phyloP scores from a whole-genome alignment of 2,888 invertebrate genomes.

The Campopleginae sp. region DNA sequence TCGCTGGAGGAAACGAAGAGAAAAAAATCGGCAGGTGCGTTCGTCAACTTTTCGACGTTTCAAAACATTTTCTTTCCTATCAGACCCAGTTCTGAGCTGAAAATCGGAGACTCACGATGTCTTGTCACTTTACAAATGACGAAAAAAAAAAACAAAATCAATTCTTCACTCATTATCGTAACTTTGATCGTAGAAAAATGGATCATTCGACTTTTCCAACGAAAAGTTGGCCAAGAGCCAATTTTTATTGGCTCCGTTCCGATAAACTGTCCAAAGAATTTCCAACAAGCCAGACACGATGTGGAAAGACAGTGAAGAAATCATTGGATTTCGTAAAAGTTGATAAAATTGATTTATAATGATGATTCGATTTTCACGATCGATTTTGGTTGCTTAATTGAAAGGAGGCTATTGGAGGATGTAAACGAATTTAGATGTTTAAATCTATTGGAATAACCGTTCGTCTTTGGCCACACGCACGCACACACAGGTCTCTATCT shows the following conservation, averaged over 20 bases:
- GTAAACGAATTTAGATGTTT: slow-evolving; percentile 3
- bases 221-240: not conserved
- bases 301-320: not conserved
- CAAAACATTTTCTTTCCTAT: not conserved
- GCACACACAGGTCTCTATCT: not conserved
- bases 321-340: not conserved
- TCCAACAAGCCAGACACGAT: not conserved
- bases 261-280: not conserved
- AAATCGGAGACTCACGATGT: not conserved
- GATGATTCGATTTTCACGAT: not conserved
- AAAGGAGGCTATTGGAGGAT: not conserved
- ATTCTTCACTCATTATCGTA: not conserved
- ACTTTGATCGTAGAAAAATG: not conserved
- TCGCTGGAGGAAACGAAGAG: not conserved
- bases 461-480: slow-evolving; percentile 13
- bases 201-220: not conserved
- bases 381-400: not conserved
- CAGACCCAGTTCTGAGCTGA: not conserved
- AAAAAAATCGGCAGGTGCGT: slow-evolving; percentile 8
- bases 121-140: not conserved
- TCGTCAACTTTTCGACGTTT: not conserved
- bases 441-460: slow-evolving; percentile 12
- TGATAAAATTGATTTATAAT: not conserved
- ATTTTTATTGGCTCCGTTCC: not conserved
- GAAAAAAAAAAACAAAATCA: not conserved